phyloP scores from a whole-genome alignment of 1,140 invertebrate genomes.

The Homalodisca vitripennis region DNA sequence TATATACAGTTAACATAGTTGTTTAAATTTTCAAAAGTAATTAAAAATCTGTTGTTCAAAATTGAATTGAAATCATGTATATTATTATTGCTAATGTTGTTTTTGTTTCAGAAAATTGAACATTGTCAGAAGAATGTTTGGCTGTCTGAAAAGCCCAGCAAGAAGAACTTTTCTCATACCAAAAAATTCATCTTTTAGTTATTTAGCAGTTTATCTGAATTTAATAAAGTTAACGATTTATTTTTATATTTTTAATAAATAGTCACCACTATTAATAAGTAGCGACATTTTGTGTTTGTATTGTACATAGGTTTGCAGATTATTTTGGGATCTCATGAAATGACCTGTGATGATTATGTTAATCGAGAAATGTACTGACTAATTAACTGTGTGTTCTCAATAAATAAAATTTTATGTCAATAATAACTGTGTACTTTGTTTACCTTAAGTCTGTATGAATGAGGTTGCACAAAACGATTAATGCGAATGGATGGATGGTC shows the following conservation, averaged over 20 bases:
- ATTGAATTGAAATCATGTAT: too few species aligned
- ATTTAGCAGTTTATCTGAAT: neutral
- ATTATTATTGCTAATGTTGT: slow-evolving; percentile 8
- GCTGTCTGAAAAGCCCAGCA: slow-evolving; percentile 43
- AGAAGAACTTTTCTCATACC: neutral
- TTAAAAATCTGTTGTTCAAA: too few species aligned
- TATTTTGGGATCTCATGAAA: slow-evolving; percentile 4
- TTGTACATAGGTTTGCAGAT: neutral
- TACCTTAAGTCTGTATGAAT: too few species aligned
- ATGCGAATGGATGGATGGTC: too few species aligned
- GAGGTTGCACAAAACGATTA: too few species aligned
- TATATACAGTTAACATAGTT: too few species aligned
- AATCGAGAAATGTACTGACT: too few species aligned
- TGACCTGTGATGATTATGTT: slow-evolving; percentile 17
- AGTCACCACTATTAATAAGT: neutral
- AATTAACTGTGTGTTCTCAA: too few species aligned
- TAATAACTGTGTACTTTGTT: too few species aligned
- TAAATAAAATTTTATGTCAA: too few species aligned
- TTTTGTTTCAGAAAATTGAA: slow-evolving; percentile 50
- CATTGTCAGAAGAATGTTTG: slow-evolving; percentile 52
- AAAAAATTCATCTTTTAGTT: slow-evolving; percentile 19
- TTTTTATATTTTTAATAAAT: slow-evolving; percentile 18
- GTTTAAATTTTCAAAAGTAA: too few species aligned
- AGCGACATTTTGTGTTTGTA: neutral
- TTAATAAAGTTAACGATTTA: neutral